Percentiles rank a stretch among this genome's conserved stretches.
Evolutionary conservation across 2,888 invertebrate species (phyloP).

Genomic region (Myopa tessellatipennis): DNA sequence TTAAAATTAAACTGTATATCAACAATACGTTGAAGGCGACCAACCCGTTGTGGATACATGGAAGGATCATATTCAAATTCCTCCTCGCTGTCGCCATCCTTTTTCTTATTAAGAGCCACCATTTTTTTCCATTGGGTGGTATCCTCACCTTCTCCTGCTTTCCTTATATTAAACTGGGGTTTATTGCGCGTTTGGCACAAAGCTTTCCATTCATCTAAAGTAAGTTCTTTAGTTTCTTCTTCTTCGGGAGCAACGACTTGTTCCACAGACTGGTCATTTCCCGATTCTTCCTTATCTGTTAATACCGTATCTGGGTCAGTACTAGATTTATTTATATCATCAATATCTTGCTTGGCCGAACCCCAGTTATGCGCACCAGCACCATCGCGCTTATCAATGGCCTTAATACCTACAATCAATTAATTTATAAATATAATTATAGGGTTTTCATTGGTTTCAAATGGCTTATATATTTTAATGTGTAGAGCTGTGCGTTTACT

Average conservation of each 20-base stretch:
- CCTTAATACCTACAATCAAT: conserved; percentile 74
- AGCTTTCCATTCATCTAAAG: conserved; percentile 95
- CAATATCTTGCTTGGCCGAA: conserved; percentile 89
- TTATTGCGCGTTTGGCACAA: conserved; percentile 80
- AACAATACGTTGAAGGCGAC: conserved; percentile 85
- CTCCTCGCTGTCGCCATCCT: conserved; percentile 75
- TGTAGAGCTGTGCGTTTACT: no score
- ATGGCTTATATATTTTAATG: not conserved
- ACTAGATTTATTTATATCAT: conserved; percentile 67
- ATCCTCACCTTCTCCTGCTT: conserved; percentile 95
- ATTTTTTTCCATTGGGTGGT: conserved; percentile 92
- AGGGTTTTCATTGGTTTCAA: not conserved
- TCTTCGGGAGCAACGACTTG: conserved; percentile 71
- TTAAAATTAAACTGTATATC: conserved; percentile 91
- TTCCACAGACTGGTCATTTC: conserved; percentile 67
- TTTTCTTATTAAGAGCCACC: conserved; percentile 78
- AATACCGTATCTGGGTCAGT: conserved; percentile 52
- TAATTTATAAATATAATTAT: not conserved
- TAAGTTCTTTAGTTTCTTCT: conserved; percentile 87
- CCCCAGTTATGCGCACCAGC: conserved; percentile 97
- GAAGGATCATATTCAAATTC: conserved; percentile 79
- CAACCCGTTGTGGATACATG: conserved; percentile 87
- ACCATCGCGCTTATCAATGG: conserved; percentile 94
- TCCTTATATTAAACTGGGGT: conserved; percentile 90
- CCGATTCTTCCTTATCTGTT: conserved; percentile 64